Evolutionary conservation across 2,797 vertebrate species (phyloP), one percentile per base, ranked within the genome.

Genomic region (Catamblyrhynchus diadema): DNA sequence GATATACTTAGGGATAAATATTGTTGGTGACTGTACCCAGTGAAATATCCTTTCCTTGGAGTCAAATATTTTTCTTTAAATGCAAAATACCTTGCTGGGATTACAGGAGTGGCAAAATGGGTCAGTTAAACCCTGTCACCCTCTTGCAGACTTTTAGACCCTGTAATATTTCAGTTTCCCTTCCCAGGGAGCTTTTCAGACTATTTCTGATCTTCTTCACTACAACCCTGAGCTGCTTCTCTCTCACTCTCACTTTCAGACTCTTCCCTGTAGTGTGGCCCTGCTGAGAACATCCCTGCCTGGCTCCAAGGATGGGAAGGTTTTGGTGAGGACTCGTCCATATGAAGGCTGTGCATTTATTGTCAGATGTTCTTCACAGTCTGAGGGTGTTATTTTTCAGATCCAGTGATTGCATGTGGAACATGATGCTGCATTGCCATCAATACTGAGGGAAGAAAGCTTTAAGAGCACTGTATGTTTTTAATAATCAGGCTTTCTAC

Each of bases 191-290:
- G 27, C 19, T 35, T 65, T 61, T 17, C 28, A 33, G n/a, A 30
- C 22, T 20, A 4, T 53, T 71, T 45, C 35, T 71, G 33, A 39
- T 37, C 32, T 54, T 27, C 20, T 21, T 64, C 33, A 14, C 37
- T 30, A 15, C 70, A 53, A 30, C 32, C 30, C 10, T 72, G 33
- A 95, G 30, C 21, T 54, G 4, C 28, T 84, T 88, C n/a, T 93
- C 83, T 78, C 28, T 77, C 30, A 23, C 10, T 95, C 69, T 95
- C 41, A 3, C 42, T 98, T 97, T 51, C 96, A 98, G 97, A 97
- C 74, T 73, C 95, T 22, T 78, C 67, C 33, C 84, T 93, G 72
- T 98, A 98, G 86, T 2, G 2, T 4, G 19, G 48, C 28, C 37
- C 71, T 39, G 60, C 75, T 54, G 39, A 86, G 62, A 50, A 54